Evolutionary conservation across 2,113 vertebrate species (phyloP), one percentile per base, ranked within the genome.

Genomic region (Podarcis cretensis): DNA sequence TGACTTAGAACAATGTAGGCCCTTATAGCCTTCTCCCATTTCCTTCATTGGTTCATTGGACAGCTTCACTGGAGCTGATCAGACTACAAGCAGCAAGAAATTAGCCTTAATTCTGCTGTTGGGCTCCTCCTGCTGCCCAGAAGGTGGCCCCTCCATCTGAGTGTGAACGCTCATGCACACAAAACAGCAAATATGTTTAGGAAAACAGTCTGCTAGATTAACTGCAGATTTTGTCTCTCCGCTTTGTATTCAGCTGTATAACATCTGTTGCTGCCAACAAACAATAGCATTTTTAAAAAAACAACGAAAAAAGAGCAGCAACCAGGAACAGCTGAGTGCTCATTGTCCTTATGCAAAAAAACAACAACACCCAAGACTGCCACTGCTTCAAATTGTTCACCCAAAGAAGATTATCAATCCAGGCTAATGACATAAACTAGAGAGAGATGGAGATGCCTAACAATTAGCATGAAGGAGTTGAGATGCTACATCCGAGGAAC

Each of bases 241-340:
- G 6, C 86, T 90, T 93, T 94, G 59, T 93, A 68, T 94, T 93
- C 93, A 94, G 94, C 88, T 94, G 93, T 95, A 93, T 93, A 92
- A 93, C 95, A 96, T 96, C 95, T 96, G 94, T 93, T 93, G 91
- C 93, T 94, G 91, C 92, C 91, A 91, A 90, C 93, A 95, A 95
- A 96, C 95, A 96, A 96, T 96, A 81, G 93, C 30, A 75, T 32
- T 43, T 83, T 88, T n/a, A 4, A 66, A 66, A 66, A 7, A 35
- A 48, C 27, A 57, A 20, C 2, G 21, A 35, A 74, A 74, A 35
- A 63, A 95, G 73, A 84, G 86, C 92, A 93, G 94, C 77, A 80
- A 71, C 92, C 91, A 93, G 89, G 93, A 96, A 93, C 95, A 96
- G 94, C 93, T 96, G 95, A 96, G 91, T 20, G 0, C 75, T 93